Evolutionary conservation across 1,140 invertebrate genomes (phyloP).

Genomic region (Zaprionus ornatus): DNA sequence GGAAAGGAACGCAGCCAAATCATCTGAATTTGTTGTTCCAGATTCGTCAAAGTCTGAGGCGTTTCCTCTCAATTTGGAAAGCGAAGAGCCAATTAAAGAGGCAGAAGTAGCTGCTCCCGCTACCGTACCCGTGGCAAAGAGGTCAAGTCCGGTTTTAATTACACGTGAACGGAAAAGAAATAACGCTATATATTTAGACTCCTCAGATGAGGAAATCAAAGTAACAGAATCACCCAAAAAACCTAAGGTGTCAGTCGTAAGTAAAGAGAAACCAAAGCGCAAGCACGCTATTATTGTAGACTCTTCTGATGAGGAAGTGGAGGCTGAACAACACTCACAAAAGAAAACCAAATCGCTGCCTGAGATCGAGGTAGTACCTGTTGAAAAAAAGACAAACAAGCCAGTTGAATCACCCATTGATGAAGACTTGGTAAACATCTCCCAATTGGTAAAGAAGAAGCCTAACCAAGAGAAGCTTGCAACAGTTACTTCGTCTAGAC

Average conservation of each 20-base stretch:
- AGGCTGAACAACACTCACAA: neutral
- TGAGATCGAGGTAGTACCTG: neutral
- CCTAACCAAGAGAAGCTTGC: neutral
- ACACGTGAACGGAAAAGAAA: constrained; percentile 6
- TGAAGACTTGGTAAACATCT: neutral
- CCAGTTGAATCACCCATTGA: neutral
- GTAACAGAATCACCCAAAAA: constrained; percentile 17
- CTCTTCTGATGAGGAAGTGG: constrained; percentile 41
- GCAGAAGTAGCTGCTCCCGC: neutral
- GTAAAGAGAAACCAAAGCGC: neutral
- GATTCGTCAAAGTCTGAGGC: constrained; percentile 35
- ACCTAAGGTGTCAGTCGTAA: neutral
- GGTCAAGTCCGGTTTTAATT: neutral
- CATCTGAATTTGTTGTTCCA: constrained; percentile 41
- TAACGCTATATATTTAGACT: constrained; percentile 38
- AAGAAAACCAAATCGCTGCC: constrained; percentile 1
- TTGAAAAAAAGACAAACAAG: neutral
- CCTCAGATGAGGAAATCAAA: constrained; percentile 53
- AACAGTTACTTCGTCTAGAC: neutral
- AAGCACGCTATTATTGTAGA: constrained; percentile 10
- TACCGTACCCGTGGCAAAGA: neutral
- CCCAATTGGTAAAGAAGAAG: neutral
- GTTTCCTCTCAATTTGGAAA: neutral
- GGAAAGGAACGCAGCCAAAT: neutral
- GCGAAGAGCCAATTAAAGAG: neutral